phyloP scores from a whole-genome alignment of 92 coral and sea anemone species.

The Palythoa caribaeorum region DNA sequence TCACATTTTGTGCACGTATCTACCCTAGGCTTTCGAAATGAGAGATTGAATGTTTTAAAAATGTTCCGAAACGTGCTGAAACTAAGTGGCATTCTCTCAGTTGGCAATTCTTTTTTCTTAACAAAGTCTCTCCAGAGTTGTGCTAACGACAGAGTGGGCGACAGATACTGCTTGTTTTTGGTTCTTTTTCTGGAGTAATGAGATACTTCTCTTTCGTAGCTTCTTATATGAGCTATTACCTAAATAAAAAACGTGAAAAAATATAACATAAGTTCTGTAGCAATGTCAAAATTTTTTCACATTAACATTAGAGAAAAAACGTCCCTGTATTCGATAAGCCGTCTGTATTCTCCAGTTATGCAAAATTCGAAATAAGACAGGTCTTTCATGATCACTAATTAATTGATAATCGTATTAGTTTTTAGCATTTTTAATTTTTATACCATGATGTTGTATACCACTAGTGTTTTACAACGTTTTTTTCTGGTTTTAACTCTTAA shows the following conservation, averaged over 20 bases:
- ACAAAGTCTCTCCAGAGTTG: constrained; percentile 44
- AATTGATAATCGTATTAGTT: neutral
- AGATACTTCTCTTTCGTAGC: constrained; percentile 35
- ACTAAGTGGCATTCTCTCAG: constrained; percentile 25
- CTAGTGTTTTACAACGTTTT: too few relatives aligned
- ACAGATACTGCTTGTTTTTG: constrained; percentile 42
- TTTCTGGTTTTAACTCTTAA: too few relatives aligned
- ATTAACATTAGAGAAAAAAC: neutral
- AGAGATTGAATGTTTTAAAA: constrained; percentile 36
- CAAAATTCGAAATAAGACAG: neutral
- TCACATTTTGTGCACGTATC: constrained; percentile 42
- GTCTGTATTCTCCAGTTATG: constrained; percentile 2
- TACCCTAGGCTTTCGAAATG: constrained; percentile 32
- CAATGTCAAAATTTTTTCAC: neutral
- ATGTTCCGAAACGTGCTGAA: constrained; percentile 40
- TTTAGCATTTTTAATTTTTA: neutral
- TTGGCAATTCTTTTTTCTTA: constrained; percentile 27
- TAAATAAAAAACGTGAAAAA: constrained; percentile 1
- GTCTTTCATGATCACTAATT: neutral
- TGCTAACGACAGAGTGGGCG: constrained; percentile 39
- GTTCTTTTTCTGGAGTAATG: constrained; percentile 48
- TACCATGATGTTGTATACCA: neutral
- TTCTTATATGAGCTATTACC: constrained; percentile 36
- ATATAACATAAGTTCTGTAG: constrained; percentile 1
- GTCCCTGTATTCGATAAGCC: constrained; percentile 1